phyloP scores from a whole-genome alignment of 2,888 invertebrate species.

The Epirrita christyi region DNA sequence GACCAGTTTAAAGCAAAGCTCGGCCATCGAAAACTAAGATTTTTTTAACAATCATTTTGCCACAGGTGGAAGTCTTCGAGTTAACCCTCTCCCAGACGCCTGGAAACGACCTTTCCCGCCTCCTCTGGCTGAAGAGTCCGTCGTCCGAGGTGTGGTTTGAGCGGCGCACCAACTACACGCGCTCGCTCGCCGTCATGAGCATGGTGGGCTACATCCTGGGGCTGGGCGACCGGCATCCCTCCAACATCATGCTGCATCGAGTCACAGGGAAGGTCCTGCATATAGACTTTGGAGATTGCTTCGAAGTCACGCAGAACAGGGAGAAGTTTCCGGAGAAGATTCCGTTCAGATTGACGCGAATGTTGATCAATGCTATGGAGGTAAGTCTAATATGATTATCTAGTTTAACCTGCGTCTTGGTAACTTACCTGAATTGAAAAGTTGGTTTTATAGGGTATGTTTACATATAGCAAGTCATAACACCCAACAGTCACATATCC shows the following conservation, averaged over 20 bases:
- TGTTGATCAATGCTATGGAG: constrained; percentile 99
- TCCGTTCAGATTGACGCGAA: constrained; percentile 97
- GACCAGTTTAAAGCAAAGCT: too few relatives aligned
- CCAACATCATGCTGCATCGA: constrained; percentile 98
- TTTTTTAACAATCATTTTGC: too few relatives aligned
- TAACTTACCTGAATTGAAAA: too few relatives aligned
- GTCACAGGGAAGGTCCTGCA: constrained; percentile 98
- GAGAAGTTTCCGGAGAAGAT: constrained; percentile 99
- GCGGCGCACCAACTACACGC: constrained; percentile 97
- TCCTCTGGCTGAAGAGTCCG: constrained; percentile 99
- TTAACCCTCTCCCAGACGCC: constrained; percentile 97
- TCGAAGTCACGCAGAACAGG: constrained; percentile 98
- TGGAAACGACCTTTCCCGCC: constrained; percentile 96
- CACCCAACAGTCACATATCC: too few relatives aligned
- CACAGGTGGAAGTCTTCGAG: constrained; percentile 96
- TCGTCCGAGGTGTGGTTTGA: constrained; percentile 99
- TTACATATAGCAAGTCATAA: too few relatives aligned
- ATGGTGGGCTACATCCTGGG: constrained; percentile 99
- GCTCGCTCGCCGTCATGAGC: constrained; percentile 99
- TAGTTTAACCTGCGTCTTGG: too few relatives aligned
- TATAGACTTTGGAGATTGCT: constrained; percentile 99
- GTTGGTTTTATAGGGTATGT: too few relatives aligned
- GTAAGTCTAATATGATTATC: constrained; percentile 40
- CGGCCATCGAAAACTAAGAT: too few relatives aligned
- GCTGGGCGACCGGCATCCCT: constrained; percentile 99